A percentile compares a stretch with the other conserved stretches of the same genome.
Evolutionary conservation across 1,140 invertebrate species (phyloP).

Genomic region (Prorops nasuta): DNA sequence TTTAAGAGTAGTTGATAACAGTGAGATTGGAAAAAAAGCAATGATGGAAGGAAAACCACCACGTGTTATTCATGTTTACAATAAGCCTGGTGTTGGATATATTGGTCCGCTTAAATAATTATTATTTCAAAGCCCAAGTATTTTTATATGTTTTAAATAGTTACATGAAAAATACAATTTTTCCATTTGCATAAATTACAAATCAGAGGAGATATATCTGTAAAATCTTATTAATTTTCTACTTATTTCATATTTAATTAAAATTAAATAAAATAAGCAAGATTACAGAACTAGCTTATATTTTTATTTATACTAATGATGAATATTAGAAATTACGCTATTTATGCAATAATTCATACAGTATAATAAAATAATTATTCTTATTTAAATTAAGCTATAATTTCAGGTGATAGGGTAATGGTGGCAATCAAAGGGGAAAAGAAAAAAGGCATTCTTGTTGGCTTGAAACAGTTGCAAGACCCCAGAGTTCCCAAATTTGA

Average conservation of each 20-base stretch:
- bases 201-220: no score
- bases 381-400: background rate
- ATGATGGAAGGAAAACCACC: conserved; percentile 92
- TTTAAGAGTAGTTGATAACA: conserved; percentile 93
- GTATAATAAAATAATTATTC: background rate
- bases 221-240: no score
- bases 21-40: conserved; percentile 88
- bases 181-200: no score
- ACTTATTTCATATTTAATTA: no score
- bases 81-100: conserved; percentile 67
- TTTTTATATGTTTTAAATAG: no score
- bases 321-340: no score
- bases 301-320: no score
- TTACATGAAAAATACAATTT: no score
- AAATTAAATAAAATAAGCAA: no score
- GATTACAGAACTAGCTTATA: no score
- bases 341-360: background rate
- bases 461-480: conserved; percentile 81
- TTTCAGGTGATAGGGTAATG: conserved; percentile 80
- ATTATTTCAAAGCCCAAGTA: conserved; percentile 1
- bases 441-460: conserved; percentile 93
- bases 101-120: conserved; percentile 57
- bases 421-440: conserved; percentile 97
- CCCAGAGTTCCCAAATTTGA: conserved; percentile 89
- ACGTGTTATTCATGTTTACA: conserved; percentile 85